These are phyloP conservation scores for Euleptes europaea DNA, from an alignment of 2,113 vertebrate species.

Conservation along the genomic window DNA sequence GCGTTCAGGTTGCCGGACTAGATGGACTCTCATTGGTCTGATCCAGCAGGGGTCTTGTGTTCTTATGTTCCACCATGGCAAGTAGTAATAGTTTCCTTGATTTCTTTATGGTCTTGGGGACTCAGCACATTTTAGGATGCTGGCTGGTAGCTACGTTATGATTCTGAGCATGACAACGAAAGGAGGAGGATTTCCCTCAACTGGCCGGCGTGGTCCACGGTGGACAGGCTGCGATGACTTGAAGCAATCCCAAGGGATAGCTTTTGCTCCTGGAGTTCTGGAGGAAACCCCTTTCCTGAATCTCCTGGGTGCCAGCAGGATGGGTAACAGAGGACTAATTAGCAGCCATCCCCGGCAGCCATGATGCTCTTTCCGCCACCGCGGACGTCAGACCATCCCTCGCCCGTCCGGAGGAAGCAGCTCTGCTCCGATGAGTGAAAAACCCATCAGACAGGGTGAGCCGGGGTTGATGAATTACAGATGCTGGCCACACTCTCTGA, in stretches of 20 bases:
- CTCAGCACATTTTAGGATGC: background rate
- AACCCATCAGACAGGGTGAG: background rate
- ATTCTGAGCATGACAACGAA: background rate
- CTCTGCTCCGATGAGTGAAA: background rate
- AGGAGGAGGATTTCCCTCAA: background rate
- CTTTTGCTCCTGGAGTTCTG: background rate
- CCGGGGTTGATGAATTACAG: conserved; percentile 12
- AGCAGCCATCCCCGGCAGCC: background rate
- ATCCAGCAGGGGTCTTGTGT: no score
- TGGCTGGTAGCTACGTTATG: background rate
- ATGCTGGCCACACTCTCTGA: background rate
- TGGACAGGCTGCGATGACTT: background rate
- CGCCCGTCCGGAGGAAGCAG: background rate
- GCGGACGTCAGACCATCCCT: background rate
- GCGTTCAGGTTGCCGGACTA: no score
- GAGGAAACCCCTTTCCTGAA: background rate
- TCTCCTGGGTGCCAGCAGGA: background rate
- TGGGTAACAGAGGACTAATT: background rate
- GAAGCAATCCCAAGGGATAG: background rate
- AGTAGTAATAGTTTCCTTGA: no score
- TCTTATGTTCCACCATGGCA: no score
- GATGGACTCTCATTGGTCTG: no score
- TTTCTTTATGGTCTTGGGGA: no score
- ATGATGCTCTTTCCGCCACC: background rate
- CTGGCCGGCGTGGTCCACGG: background rate